Percentiles rank a stretch among this genome's conserved stretches.
phyloP scores from a whole-genome alignment of 2,888 invertebrate species.

The Microctonus aethiopoides region DNA sequence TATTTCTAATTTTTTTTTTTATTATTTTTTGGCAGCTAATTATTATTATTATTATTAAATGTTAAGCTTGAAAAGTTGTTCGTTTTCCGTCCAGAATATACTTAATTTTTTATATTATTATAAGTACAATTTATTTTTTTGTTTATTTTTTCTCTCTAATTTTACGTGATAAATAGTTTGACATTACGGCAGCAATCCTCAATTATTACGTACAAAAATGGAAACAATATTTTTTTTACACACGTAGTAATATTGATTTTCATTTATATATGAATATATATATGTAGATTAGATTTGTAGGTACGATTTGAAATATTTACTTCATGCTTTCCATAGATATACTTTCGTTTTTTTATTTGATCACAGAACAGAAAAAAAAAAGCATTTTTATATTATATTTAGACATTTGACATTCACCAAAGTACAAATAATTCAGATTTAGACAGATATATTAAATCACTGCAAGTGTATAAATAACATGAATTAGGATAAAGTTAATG shows the following conservation, averaged over 20 bases:
- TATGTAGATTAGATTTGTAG: constrained; percentile 6
- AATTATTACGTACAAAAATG: background rate
- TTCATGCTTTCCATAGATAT: constrained; percentile 30
- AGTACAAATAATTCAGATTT: constrained; percentile 27
- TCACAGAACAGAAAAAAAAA: background rate
- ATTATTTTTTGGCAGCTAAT: constrained; percentile 4
- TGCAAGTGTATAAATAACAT: constrained; percentile 4
- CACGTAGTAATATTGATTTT: background rate
- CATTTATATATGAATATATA: constrained; percentile 5
- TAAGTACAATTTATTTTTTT: background rate
- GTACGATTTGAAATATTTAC: background rate
- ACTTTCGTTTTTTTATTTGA: constrained; percentile 14
- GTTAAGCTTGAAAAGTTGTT: constrained; percentile 23
- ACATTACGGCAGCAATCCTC: background rate
- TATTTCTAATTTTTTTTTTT: background rate
- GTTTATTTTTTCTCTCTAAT: background rate
- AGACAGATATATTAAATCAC: constrained; percentile 3
- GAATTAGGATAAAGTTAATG: background rate
- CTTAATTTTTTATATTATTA: constrained; percentile 29
- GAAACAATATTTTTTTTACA: background rate
- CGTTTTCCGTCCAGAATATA: constrained; percentile 42
- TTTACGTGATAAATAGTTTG: background rate
- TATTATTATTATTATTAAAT: background rate
- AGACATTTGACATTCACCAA: constrained; percentile 16
- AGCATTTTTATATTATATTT: background rate